Evolutionary conservation across 2,797 vertebrate species (phyloP).

Genomic region (Choloepus didactylus): DNA sequence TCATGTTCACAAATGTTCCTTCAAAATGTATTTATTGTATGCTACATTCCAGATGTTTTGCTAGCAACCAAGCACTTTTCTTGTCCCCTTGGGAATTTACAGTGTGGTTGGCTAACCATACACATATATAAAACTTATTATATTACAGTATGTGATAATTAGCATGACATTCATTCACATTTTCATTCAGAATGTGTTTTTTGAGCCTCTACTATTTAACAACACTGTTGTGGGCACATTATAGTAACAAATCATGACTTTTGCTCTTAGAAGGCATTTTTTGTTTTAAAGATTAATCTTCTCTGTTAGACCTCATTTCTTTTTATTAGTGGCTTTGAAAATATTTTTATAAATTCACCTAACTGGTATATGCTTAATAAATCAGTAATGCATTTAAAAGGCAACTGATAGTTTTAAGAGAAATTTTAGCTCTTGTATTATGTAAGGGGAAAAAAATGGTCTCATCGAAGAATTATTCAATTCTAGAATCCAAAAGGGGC

Average conservation of each 20-base stretch:
- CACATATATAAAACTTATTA: neutral
- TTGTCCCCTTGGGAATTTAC: neutral
- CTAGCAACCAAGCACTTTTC: neutral
- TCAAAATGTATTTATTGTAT: neutral
- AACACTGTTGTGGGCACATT: neutral
- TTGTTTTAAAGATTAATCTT: conserved; percentile 25
- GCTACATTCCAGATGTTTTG: neutral
- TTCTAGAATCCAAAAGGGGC: neutral
- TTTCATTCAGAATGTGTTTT: neutral
- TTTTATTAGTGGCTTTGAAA: conserved; percentile 49
- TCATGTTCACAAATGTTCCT: neutral
- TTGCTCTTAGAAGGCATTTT: neutral
- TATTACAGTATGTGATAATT: neutral
- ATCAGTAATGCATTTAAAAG: conserved; percentile 40
- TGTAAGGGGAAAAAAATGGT: neutral
- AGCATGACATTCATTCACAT: neutral
- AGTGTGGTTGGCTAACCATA: neutral
- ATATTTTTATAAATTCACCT: neutral
- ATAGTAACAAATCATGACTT: conserved; percentile 14
- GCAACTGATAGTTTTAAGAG: conserved; percentile 23
- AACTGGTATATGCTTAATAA: conserved; percentile 52
- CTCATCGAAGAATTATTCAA: conserved; percentile 27
- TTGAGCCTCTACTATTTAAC: neutral
- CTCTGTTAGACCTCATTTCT: neutral
- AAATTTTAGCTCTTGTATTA: conserved; percentile 14